These are phyloP conservation scores for Leontopithecus rosalia DNA, from an alignment of 2,797 vertebrate species.

Conservation along the genomic window DNA sequence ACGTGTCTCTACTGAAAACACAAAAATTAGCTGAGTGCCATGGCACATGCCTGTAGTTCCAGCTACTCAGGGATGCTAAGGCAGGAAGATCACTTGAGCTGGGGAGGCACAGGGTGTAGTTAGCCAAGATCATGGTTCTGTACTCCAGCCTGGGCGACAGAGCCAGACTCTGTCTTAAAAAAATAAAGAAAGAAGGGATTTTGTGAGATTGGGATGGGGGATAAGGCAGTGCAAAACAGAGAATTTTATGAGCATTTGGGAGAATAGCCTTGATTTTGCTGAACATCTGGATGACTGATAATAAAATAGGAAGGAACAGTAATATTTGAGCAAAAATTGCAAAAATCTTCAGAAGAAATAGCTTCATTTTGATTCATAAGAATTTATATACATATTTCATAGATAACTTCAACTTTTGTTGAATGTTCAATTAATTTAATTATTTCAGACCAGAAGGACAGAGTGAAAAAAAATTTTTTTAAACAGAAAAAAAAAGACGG, in stretches of 20 bases:
- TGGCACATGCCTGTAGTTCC: neutral
- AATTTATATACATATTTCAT: slow-evolving; percentile 24
- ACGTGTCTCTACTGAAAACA: neutral
- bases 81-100: neutral
- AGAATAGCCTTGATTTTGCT: neutral
- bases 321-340: neutral
- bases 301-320: neutral
- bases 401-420: neutral
- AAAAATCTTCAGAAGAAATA: slow-evolving; percentile 3
- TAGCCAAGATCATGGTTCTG: neutral
- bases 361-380: neutral
- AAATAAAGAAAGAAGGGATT: neutral
- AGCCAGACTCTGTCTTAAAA: neutral
- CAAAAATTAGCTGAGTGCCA: neutral
- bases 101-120: neutral
- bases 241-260: neutral
- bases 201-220: neutral
- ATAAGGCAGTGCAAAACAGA: neutral
- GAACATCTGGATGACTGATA: neutral
- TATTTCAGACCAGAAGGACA: neutral
- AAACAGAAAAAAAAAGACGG: too few relatives aligned
- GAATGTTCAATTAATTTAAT: neutral
- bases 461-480: too few relatives aligned
- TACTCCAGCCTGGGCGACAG: neutral
- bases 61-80: neutral